Conservation (phyloP, 2,888 invertebrate species). For the Aphodius granarius region DNA sequence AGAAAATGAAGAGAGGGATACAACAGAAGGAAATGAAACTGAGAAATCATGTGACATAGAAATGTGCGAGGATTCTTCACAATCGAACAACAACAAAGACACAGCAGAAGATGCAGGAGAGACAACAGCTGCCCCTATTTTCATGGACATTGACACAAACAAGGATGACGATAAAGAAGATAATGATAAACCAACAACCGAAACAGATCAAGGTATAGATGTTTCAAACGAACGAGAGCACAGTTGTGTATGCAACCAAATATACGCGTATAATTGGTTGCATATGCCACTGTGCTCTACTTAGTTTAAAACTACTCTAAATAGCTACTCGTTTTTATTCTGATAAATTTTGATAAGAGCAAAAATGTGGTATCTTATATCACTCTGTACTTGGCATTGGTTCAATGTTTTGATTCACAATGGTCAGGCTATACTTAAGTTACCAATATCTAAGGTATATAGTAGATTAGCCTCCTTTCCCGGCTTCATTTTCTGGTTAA, state of each 20-base stretch:
- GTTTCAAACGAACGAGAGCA: no score
- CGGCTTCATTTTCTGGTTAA: not conserved
- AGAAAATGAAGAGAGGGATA: conserved; percentile 30
- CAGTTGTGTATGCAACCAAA: no score
- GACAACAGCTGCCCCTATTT: conserved; percentile 18
- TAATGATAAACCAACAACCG: conserved; percentile 19
- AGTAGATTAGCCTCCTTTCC: not conserved
- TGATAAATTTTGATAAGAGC: not conserved
- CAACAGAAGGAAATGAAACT: conserved; percentile 20
- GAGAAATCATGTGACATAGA: not conserved
- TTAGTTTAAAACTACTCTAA: no score
- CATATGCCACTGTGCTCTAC: no score
- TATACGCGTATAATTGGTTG: no score
- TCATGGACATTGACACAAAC: conserved; percentile 34
- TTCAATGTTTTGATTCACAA: not conserved
- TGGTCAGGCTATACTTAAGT: not conserved
- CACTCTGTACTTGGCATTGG: not conserved
- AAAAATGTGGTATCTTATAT: not conserved
- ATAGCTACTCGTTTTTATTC: not conserved
- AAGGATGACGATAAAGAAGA: conserved; percentile 41
- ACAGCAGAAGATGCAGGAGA: conserved; percentile 24
- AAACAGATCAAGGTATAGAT: conserved; percentile 28
- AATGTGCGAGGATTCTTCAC: not conserved
- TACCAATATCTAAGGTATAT: not conserved
- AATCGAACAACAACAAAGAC: conserved; percentile 22